Evolutionary conservation across 2,888 invertebrate species (phyloP).

Genomic region (Hirtodrosophila alboralis): DNA sequence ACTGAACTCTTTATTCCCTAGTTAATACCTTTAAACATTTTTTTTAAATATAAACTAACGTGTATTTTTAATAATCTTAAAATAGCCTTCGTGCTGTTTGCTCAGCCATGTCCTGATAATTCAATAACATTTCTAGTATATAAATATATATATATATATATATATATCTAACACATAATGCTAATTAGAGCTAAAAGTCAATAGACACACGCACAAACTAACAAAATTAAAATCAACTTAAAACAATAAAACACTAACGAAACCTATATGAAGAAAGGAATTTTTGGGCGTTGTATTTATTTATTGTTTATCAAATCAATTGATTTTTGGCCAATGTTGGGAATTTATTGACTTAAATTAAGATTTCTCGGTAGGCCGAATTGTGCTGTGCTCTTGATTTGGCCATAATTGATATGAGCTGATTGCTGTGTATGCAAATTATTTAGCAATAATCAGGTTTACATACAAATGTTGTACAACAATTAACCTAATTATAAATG

Average conservation of each 20-base stretch:
- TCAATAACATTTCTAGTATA: constrained; percentile 6
- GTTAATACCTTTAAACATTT: too few relatives aligned
- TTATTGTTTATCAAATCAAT: constrained; percentile 46
- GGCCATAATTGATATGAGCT: constrained; percentile 55
- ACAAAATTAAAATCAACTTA: too few relatives aligned
- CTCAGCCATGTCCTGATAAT: neutral
- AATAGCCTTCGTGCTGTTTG: too few relatives aligned
- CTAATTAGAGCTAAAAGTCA: too few relatives aligned
- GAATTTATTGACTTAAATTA: constrained; percentile 49
- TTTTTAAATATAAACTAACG: too few relatives aligned
- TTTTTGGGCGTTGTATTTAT: too few relatives aligned
- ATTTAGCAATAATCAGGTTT: constrained; percentile 65
- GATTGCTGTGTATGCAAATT: constrained; percentile 61
- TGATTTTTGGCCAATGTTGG: constrained; percentile 35
- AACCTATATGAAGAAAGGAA: constrained; percentile 12
- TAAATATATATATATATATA: constrained; percentile 10
- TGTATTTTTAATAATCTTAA: too few relatives aligned
- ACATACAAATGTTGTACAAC: constrained; percentile 35
- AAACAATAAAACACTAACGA: constrained; percentile 6
- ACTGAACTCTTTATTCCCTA: too few relatives aligned
- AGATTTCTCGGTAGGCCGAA: constrained; percentile 1
- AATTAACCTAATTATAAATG: constrained; percentile 77
- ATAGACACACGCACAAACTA: too few relatives aligned
- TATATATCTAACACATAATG: too few relatives aligned
- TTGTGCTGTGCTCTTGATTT: constrained; percentile 51